phyloP scores from a whole-genome alignment of 2,888 invertebrate species.

The Phengaris arion region DNA sequence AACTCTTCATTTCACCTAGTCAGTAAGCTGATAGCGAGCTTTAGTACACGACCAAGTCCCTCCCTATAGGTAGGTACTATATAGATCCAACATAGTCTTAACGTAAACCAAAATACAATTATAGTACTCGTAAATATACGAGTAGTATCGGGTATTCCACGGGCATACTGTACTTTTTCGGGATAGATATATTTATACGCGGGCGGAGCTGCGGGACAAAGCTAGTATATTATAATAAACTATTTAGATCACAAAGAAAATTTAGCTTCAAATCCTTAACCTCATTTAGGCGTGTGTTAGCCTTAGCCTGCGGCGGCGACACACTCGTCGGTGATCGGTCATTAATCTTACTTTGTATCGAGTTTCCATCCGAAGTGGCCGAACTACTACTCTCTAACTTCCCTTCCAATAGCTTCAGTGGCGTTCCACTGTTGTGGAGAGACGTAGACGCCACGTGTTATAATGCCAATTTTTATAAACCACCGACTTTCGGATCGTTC shows the following conservation, averaged over 20 bases:
- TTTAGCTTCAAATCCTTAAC: no score
- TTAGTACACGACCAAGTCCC: background rate
- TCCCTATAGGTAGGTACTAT: no score
- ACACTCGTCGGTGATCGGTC: conserved; percentile 13
- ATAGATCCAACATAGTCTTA: no score
- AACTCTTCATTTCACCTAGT: background rate
- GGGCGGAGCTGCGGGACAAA: no score
- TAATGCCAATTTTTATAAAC: background rate
- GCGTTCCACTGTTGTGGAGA: background rate
- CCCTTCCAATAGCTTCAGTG: background rate
- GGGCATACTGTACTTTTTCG: no score
- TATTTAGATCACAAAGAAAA: no score
- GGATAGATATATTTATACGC: no score
- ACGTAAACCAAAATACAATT: no score
- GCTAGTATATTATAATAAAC: no score
- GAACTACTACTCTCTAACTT: conserved; percentile 3
- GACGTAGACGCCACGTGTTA: background rate
- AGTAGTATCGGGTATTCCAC: no score
- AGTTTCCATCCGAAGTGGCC: background rate
- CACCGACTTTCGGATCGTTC: background rate
- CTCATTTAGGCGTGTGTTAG: no score
- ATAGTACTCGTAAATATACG: no score
- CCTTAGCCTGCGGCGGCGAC: background rate
- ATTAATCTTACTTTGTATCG: conserved; percentile 19
- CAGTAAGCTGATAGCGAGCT: background rate